Evolutionary conservation across 2,113 vertebrate species (phyloP), one percentile per base, ranked within the genome.

Genomic region (Meriones unguiculatus): DNA sequence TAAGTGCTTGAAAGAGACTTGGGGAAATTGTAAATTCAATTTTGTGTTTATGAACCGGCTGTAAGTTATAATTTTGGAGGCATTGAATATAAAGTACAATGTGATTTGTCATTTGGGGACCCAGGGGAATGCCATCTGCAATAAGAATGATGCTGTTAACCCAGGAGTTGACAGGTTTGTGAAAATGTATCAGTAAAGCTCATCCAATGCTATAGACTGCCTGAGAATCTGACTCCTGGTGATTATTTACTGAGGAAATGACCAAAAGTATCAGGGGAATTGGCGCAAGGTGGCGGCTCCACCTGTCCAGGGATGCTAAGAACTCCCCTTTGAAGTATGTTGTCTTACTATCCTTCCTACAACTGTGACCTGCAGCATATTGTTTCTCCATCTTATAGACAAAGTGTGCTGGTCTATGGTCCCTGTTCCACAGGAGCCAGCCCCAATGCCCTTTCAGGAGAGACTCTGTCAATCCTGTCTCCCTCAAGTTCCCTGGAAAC

Each of bases 211-310:
- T 96, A 98, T 75, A 93, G 57, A 94, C 88, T 96, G 0, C 0
- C 88, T 67, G 92, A 96, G 98, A 92, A 93, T 94, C 9, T 95
- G 84, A 97, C 96, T 95, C 88, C 93, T 77, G 77, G 86, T 96
- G 97, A 98, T 95, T 97, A 95, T 93, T 97, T 95, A 94, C 77
- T 80, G 57, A 97, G 95, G 94, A 98, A 95, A 96, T 81, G 84
- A 64, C 92, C 93, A 94, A 97, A 98, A 5, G 4, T 54, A 57
- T 94, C 97, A 94, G 87, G 84, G 95, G 84, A 70, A 96, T 94
- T 50, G 90, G 4, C 54, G 70, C 82, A 75, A 73, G 92, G 62
- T 25, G 41, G 28, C 20, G 67, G 46, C 67, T 46, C 5, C 15
- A 73, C 22, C 72, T 64, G 52, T n/a, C 62, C 7, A 69, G 32